Base-by-base conservation (phyloP, 2,888 invertebrate species). In the Nycteola revayana region DNA sequence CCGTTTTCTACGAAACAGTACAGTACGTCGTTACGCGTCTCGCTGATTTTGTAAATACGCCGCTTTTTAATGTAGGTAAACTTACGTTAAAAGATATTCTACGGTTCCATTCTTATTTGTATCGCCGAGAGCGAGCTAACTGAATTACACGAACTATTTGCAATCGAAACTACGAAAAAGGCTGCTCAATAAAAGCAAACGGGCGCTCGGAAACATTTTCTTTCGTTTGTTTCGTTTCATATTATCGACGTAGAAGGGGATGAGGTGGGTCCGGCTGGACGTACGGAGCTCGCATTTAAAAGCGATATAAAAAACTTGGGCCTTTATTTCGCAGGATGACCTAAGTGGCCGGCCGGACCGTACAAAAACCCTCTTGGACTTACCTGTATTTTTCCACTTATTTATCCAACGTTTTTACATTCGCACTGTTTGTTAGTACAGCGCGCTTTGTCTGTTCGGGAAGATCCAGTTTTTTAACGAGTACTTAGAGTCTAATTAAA, bases 321-420 rank as follows among this genome's bases (percentile, higher is more conserved):
- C 76, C 71, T 88, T 88, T 87, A 87, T 87, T 88, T 85, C 75
- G 81, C 84, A 79, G 83, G 87, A 87, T 88, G 87, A 88, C 87
- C 88, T 85, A 87, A 88, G 88, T 88, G 88, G 87, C 86, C 79
- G 80, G 84, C 74, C 82, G 81, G 81, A 66, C 78, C 70, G 78
- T 77, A 87, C 85, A 87, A 85, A 84, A 85, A 80, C 72, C 78
- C 86, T 85, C 87, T 80, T 76, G 72, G 83, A 86, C 84, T 84
- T 86, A 88, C 88, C 88, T 88, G 88, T 88, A 85, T 86, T 88
- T 88, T 88, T 87, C 88, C 87, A 86, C 87, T 83, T 87, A 86
- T 87, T 88, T 87, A 86, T 84, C 83, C 85, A 73, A 72, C 80
- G 82, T 84, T 87, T 87, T 85, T 86, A 84, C 83, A 82, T 87